A percentile compares a stretch with the other conserved stretches of the same genome.
These are phyloP conservation scores for Epinotia demarniana DNA, from an alignment of 2,888 invertebrate species.

Conservation along the genomic window DNA sequence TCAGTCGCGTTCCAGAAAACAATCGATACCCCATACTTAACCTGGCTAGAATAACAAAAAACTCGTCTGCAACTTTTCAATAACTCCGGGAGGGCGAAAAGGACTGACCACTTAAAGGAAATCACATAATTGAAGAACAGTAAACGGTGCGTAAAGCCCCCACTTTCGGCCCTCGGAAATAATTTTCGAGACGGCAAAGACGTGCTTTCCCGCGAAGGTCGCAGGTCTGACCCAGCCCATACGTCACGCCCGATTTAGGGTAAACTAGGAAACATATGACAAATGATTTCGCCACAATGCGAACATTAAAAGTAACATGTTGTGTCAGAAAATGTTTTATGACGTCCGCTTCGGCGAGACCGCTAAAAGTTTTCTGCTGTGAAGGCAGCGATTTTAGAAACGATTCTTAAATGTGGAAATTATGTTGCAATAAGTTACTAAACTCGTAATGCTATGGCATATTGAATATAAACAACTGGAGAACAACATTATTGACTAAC, in stretches of 20 bases:
- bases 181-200: conserved; percentile 65
- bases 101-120: conserved; percentile 81
- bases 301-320: conserved; percentile 42
- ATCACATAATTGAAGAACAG: conserved; percentile 84
- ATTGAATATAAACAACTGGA: neutral
- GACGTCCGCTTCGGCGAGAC: neutral
- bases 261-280: conserved; percentile 64
- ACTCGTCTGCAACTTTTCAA: conserved; percentile 60
- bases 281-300: conserved; percentile 57
- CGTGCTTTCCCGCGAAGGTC: conserved; percentile 72
- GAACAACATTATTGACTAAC: neutral
- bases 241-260: conserved; percentile 72
- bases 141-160: conserved; percentile 81
- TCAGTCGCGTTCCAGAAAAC: conserved; percentile 20
- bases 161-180: conserved; percentile 64
- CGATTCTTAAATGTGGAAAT: neutral
- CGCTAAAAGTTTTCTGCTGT: neutral
- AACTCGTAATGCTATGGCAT: neutral
- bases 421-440: neutral
- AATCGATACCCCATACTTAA: conserved; percentile 34
- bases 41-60: conserved; percentile 44
- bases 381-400: neutral
- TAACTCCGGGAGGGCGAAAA: conserved; percentile 67
- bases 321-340: conserved; percentile 33
- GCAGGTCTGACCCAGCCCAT: conserved; percentile 65